phyloP scores from a whole-genome alignment of 2,888 invertebrate genomes.

The Lapara coniferarum region DNA sequence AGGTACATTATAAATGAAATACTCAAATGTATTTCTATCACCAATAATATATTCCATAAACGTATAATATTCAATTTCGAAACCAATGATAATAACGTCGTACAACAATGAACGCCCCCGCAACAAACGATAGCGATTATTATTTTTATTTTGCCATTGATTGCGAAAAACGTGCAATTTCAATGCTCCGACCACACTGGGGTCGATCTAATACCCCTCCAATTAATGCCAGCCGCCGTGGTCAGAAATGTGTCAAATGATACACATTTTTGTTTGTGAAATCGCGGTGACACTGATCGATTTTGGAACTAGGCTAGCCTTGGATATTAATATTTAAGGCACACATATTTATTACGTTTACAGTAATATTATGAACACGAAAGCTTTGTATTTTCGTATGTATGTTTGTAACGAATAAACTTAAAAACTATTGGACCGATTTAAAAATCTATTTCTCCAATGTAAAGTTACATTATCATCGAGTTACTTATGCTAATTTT shows the following conservation, averaged over 20 bases:
- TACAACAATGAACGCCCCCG: constrained; percentile 70
- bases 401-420: too few species aligned
- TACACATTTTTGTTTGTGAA: constrained; percentile 60
- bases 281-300: constrained; percentile 29
- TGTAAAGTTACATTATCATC: too few species aligned
- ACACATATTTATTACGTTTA: too few species aligned
- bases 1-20: too few species aligned
- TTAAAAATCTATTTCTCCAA: too few species aligned
- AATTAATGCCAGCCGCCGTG: constrained; percentile 80
- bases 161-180: constrained; percentile 70
- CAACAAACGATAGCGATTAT: constrained; percentile 64
- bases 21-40: too few species aligned
- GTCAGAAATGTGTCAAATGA: constrained; percentile 73
- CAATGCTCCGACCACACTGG: constrained; percentile 57
- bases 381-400: too few species aligned
- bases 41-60: constrained; percentile 4
- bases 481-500: too few species aligned
- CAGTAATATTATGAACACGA: too few species aligned
- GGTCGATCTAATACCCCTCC: constrained; percentile 75
- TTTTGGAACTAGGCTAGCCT: constrained; percentile 28
- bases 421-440: too few species aligned
- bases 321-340: background rate
- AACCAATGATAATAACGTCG: constrained; percentile 24
- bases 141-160: constrained; percentile 70
- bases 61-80: constrained; percentile 12